Conservation (phyloP, 2,113 vertebrate species). For the Bettongia penicillata region DNA sequence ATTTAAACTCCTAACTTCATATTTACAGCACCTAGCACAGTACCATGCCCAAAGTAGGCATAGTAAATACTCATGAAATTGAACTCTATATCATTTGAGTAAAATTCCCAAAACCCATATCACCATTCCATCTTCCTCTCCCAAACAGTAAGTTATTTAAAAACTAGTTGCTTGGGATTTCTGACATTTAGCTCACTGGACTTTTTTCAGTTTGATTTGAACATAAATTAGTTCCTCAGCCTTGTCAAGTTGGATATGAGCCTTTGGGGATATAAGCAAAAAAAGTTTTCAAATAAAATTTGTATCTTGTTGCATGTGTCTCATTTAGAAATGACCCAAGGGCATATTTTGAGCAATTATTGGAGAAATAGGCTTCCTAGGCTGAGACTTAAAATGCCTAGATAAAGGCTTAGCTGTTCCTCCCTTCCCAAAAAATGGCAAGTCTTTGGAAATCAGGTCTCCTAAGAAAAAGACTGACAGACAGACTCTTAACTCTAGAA, state of each 20-base stretch:
- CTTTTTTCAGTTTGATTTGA: slow-evolving; percentile 38
- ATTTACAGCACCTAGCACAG: not conserved
- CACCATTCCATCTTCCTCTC: not conserved
- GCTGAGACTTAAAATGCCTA: slow-evolving; percentile 40
- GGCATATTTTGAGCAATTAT: accelerated
- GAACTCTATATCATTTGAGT: slow-evolving; percentile 1
- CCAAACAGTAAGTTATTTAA: not conserved
- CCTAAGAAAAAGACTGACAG: slow-evolving; percentile 1
- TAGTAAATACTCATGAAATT: not conserved
- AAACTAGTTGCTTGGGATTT: slow-evolving; percentile 6
- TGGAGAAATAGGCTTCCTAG: not conserved
- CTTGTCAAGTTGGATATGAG: slow-evolving; percentile 42
- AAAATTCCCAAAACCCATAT: slow-evolving; percentile 24
- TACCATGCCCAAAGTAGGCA: not conserved
- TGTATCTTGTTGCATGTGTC: slow-evolving; percentile 29
- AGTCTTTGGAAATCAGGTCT: slow-evolving; percentile 22
- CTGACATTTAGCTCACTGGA: slow-evolving; percentile 38
- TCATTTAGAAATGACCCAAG: slow-evolving; percentile 44
- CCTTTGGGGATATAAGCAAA: slow-evolving; percentile 30
- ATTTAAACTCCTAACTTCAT: not conserved
- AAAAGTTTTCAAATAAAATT: slow-evolving; percentile 42
- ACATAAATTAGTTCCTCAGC: slow-evolving; percentile 24
- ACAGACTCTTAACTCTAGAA: not conserved
- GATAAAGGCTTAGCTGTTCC: slow-evolving; percentile 6
- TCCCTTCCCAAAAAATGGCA: slow-evolving; percentile 25